phyloP scores from a whole-genome alignment of 2,797 vertebrate genomes.

The Pipistrellus kuhlii region DNA sequence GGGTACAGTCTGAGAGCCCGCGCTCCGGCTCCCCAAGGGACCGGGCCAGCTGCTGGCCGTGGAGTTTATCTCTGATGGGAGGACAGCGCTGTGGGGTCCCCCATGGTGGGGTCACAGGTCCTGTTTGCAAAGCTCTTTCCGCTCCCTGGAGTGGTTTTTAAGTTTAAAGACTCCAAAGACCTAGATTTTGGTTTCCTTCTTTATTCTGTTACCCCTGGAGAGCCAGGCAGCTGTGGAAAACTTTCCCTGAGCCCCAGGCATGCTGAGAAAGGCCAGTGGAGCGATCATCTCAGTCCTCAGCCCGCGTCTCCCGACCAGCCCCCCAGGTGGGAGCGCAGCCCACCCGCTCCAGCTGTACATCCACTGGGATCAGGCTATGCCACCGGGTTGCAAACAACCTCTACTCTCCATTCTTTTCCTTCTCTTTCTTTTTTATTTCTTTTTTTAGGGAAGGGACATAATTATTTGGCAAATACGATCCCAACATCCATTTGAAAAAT shows the following conservation, averaged over 20 bases:
- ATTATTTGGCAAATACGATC: not conserved
- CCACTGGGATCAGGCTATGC: not conserved
- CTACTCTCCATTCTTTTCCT: not conserved
- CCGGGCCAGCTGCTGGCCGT: not conserved
- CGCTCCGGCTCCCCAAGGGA: accelerated
- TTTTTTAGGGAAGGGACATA: not conserved
- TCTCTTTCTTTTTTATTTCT: too few species aligned
- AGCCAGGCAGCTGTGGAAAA: not conserved
- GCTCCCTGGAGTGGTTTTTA: not conserved
- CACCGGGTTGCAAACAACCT: not conserved
- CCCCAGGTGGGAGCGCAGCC: not conserved
- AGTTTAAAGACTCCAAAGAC: not conserved
- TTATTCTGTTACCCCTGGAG: not conserved
- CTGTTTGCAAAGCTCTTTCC: not conserved
- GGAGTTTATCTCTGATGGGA: not conserved
- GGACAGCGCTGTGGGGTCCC: not conserved
- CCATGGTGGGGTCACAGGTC: not conserved
- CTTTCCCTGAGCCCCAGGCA: not conserved
- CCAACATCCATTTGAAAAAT: slow-evolving; percentile 28
- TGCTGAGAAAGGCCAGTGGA: not conserved
- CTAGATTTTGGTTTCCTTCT: not conserved
- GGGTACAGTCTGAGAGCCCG: not conserved
- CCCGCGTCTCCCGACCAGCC: not conserved
- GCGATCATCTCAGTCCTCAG: not conserved
- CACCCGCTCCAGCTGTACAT: not conserved